A percentile compares a stretch with the other conserved stretches of the same genome.
phyloP scores from a whole-genome alignment of 2,113 vertebrate species.

The Manacus vitellinus region DNA sequence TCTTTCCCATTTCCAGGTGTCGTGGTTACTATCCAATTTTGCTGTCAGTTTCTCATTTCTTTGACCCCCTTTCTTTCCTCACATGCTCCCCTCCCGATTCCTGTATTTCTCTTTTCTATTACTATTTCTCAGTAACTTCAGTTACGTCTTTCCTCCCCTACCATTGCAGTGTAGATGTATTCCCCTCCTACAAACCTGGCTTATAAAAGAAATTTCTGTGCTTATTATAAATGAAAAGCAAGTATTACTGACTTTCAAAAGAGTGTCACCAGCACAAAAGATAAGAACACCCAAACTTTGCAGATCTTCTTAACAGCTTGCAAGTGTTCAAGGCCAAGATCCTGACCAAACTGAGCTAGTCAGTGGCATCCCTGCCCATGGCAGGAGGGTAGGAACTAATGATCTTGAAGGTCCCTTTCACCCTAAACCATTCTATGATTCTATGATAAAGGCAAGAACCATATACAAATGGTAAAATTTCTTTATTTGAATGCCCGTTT shows the following conservation, averaged over 20 bases:
- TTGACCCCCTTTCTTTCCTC: not conserved
- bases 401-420: not conserved
- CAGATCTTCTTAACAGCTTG: not conserved
- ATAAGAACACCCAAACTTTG: not conserved
- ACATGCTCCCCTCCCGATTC: rapidly evolving
- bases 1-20: not conserved
- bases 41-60: not conserved
- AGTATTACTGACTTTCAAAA: not conserved
- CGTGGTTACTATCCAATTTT: not conserved
- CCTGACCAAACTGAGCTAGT: not conserved
- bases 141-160: not conserved
- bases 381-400: not conserved
- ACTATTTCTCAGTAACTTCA: not conserved
- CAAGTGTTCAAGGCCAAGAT: not conserved
- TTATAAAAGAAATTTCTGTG: not conserved
- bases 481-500: not conserved
- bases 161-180: not conserved
- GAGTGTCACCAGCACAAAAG: not conserved
- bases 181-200: not conserved
- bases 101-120: not conserved
- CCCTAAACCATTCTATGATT: not conserved
- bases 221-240: not conserved
- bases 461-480: not conserved
- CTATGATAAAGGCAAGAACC: not conserved
- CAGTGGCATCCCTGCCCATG: not conserved